Conservation (phyloP, 2,797 vertebrate genomes). For the Botia almorhae region DNA sequence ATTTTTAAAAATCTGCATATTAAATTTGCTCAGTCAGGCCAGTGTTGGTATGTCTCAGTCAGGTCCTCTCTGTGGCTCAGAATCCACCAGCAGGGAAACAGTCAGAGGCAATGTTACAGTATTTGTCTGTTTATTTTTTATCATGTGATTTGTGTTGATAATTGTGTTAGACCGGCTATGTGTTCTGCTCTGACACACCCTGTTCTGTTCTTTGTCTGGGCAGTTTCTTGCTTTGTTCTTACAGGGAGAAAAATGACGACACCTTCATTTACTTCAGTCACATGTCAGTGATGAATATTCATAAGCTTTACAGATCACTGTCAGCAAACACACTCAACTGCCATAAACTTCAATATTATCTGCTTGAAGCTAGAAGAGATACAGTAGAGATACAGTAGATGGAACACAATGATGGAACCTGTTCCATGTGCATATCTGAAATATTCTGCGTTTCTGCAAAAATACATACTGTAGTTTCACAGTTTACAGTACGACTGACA, state of each 20-base stretch:
- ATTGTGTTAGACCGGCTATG: constrained; percentile 1
- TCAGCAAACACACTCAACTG: not conserved
- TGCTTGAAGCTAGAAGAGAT: not conserved
- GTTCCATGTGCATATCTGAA: no score
- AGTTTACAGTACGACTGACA: not conserved
- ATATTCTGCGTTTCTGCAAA: not conserved
- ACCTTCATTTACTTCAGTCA: not conserved
- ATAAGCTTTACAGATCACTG: not conserved
- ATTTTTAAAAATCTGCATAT: not conserved
- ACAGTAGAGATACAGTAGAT: no score
- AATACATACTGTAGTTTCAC: not conserved
- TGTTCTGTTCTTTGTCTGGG: not conserved
- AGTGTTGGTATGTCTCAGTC: not conserved
- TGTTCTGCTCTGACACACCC: constrained; percentile 52
- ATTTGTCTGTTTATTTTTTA: not conserved
- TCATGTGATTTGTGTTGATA: constrained; percentile 2
- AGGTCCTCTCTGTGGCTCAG: not conserved
- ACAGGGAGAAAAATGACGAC: not conserved
- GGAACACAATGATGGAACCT: no score
- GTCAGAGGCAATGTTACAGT: not conserved
- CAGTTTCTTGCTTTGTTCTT: not conserved
- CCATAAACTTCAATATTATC: not conserved
- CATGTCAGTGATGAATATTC: not conserved
- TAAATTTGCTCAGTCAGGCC: not conserved
- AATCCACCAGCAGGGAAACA: not conserved